Evolutionary conservation across 2,113 vertebrate genomes (phyloP).

Genomic region (Spheniscus mendiculus): DNA sequence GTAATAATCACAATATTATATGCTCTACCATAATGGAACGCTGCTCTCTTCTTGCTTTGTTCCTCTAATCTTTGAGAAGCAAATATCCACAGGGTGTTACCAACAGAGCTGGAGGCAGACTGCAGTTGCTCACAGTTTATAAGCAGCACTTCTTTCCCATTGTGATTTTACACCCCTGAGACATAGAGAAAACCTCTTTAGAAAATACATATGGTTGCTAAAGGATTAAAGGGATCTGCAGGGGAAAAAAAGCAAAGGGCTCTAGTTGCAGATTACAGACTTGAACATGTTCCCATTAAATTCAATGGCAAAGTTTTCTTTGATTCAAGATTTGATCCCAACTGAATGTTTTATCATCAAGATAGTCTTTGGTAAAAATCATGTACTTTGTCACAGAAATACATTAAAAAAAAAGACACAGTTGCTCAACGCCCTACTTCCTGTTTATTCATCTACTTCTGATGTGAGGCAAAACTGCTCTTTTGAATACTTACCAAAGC

Average conservation of each 20-base stretch:
- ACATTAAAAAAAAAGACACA: not conserved
- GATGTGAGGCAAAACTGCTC: not conserved
- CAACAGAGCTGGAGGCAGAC: conserved; percentile 13
- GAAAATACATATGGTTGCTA: not conserved
- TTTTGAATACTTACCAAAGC: not conserved
- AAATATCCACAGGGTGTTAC: conserved; percentile 64
- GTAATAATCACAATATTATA: conserved; percentile 72
- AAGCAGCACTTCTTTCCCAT: conserved; percentile 40
- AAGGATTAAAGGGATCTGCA: conserved; percentile 39
- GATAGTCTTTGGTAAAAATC: not conserved
- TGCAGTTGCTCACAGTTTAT: conserved; percentile 24
- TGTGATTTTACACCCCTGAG: conserved; percentile 2
- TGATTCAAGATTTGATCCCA: not conserved
- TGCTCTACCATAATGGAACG: conserved; percentile 51
- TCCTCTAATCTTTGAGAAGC: conserved; percentile 58
- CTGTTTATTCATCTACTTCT: not conserved
- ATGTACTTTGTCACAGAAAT: not conserved
- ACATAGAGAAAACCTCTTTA: conserved; percentile 19
- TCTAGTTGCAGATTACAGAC: not conserved
- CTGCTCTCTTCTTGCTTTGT: conserved; percentile 65
- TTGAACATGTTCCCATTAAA: not conserved
- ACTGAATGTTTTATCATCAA: not conserved
- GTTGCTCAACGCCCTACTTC: not conserved
- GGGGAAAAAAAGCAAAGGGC: not conserved
- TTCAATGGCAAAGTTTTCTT: not conserved